These are phyloP conservation scores for Gymnocephalus cernua DNA, from an alignment of 2,113 vertebrate genomes.

Conservation along the genomic window DNA sequence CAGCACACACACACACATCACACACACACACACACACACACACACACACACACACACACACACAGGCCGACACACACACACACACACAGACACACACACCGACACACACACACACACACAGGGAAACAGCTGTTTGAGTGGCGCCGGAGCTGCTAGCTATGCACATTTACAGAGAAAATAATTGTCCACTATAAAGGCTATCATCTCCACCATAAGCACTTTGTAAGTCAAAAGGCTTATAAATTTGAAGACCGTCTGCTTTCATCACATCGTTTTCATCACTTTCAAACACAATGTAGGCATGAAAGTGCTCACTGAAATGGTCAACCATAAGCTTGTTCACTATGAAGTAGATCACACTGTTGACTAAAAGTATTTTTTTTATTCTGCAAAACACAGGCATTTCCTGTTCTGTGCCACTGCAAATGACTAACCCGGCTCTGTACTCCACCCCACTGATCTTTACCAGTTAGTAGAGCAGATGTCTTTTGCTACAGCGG, in stretches of 20 bases:
- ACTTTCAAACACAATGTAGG: constrained; percentile 21
- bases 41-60: no score
- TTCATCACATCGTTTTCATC: constrained; percentile 28
- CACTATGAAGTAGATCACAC: not conserved
- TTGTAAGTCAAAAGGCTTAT: constrained; percentile 9
- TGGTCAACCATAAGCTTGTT: constrained; percentile 29
- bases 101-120: no score
- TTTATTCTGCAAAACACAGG: constrained; percentile 19
- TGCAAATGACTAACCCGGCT: constrained; percentile 11
- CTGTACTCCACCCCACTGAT: constrained; percentile 15
- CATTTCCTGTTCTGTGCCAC: constrained; percentile 2
- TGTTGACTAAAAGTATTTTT: not conserved
- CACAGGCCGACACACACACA: no score
- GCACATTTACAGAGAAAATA: no score
- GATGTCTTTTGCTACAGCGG: no score
- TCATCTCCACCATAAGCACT: no score
- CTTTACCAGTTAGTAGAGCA: not conserved
- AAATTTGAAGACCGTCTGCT: constrained; percentile 13
- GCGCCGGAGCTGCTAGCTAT: no score
- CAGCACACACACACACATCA: no score
- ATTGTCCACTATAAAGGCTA: no score
- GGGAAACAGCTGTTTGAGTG: no score
- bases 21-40: no score
- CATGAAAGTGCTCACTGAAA: constrained; percentile 25
- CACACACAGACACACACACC: no score